These are phyloP conservation scores for Aphelocoma californica DNA, from an alignment of 2,797 vertebrate species.

Conservation along the genomic window DNA sequence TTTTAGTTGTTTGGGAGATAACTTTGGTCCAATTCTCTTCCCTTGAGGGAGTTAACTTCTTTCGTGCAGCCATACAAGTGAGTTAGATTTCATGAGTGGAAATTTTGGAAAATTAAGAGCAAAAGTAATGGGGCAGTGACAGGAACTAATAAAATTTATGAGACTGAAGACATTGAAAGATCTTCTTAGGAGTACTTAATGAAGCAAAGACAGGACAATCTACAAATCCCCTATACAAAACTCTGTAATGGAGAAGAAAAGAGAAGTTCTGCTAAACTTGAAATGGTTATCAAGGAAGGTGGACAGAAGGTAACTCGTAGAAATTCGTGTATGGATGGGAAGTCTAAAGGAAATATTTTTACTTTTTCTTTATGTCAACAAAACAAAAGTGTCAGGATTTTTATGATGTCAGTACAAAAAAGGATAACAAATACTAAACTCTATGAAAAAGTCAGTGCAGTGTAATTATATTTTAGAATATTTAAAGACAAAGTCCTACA, in stretches of 20 bases:
- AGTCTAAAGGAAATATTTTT: background rate
- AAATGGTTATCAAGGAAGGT: background rate
- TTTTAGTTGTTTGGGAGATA: background rate
- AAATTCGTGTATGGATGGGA: background rate
- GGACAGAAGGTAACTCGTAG: background rate
- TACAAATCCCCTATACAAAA: background rate
- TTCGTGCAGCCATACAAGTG: background rate
- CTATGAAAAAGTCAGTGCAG: background rate
- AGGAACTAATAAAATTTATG: background rate
- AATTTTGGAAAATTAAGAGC: background rate
- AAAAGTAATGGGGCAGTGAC: background rate
- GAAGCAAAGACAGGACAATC: background rate
- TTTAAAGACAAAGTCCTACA: background rate
- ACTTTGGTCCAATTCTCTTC: background rate
- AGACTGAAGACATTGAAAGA: background rate
- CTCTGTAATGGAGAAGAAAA: background rate
- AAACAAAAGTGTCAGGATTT: background rate
- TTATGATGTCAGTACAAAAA: background rate
- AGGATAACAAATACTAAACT: background rate
- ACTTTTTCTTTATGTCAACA: background rate
- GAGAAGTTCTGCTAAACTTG: background rate
- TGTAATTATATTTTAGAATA: background rate
- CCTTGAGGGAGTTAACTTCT: background rate
- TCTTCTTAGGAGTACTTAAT: background rate
- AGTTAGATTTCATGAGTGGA: background rate